Percentiles rank a stretch among this genome's conserved stretches.
Evolutionary conservation across 2,797 vertebrate species (phyloP).

Genomic region (Dipus sagitta): DNA sequence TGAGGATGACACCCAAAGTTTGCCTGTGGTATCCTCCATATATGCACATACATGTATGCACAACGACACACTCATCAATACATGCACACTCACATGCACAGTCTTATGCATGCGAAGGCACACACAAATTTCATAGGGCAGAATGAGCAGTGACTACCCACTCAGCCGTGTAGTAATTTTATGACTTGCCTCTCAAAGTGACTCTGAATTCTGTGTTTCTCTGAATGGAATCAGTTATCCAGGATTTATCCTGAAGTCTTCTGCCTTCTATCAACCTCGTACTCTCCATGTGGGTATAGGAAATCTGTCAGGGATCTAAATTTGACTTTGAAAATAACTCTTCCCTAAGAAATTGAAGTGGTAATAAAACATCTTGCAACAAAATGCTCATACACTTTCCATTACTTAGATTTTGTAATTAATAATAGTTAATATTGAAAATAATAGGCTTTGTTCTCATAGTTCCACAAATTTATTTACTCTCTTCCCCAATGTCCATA

Average conservation of each 20-base stretch:
- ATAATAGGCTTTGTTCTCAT: neutral
- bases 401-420: neutral
- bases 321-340: neutral
- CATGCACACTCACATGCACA: too few relatives aligned
- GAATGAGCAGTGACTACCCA: neutral
- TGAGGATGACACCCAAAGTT: too few relatives aligned
- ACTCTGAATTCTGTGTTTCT: neutral
- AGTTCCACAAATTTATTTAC: slow-evolving; percentile 14
- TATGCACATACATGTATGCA: too few relatives aligned
- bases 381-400: neutral
- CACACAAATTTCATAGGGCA: too few relatives aligned
- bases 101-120: too few relatives aligned
- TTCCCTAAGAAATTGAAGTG: neutral
- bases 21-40: too few relatives aligned
- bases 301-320: neutral
- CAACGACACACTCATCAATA: too few relatives aligned
- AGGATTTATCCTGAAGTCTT: neutral
- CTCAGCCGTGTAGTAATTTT: neutral
- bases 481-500: neutral
- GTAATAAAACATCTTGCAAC: neutral
- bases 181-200: neutral
- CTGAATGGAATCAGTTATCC: neutral
- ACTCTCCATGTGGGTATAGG: neutral
- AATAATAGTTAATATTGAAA: slow-evolving; percentile 8
- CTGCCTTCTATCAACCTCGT: neutral